Percentiles rank a stretch among this genome's conserved stretches.
Evolutionary conservation across 23 tunicate genomes (phyloP).

Genomic region (Diplosoma virens): DNA sequence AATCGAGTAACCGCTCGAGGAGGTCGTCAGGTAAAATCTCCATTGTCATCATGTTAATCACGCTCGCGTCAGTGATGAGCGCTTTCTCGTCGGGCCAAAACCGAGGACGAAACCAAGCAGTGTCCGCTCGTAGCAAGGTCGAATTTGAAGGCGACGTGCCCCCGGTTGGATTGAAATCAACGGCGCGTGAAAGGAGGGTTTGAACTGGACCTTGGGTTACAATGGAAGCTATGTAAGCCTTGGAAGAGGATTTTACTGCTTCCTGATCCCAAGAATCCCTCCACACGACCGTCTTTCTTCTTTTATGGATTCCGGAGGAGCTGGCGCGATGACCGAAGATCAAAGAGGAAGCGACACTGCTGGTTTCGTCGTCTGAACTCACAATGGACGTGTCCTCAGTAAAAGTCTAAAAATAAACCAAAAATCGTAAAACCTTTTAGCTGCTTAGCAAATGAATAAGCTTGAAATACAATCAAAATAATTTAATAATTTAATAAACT

Average conservation of each 20-base stretch:
- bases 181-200: background rate
- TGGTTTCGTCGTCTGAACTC: slow-evolving; percentile 73
- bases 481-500: no score
- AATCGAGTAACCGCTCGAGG: slow-evolving; percentile 23
- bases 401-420: slow-evolving; percentile 3
- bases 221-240: slow-evolving; percentile 49
- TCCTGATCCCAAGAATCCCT: slow-evolving; percentile 90
- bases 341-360: slow-evolving; percentile 57
- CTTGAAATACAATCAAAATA: background rate
- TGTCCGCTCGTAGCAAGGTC: background rate
- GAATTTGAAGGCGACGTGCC: no score
- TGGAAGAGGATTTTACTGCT: slow-evolving; percentile 50
- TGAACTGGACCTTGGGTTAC: slow-evolving; percentile 38
- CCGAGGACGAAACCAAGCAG: slow-evolving; percentile 22
- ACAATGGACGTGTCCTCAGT: slow-evolving; percentile 54
- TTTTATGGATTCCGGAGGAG: background rate
- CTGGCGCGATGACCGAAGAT: slow-evolving; percentile 35
- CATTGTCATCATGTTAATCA: slow-evolving; percentile 50
- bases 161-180: background rate
- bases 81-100: background rate
- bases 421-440: no score
- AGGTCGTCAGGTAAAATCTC: slow-evolving; percentile 46
- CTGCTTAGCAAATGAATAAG: background rate
- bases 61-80: slow-evolving; percentile 29
- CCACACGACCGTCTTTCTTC: slow-evolving; percentile 75